Evolutionary conservation across 1,140 invertebrate genomes (phyloP).

Genomic region (Nephila pilipes): DNA sequence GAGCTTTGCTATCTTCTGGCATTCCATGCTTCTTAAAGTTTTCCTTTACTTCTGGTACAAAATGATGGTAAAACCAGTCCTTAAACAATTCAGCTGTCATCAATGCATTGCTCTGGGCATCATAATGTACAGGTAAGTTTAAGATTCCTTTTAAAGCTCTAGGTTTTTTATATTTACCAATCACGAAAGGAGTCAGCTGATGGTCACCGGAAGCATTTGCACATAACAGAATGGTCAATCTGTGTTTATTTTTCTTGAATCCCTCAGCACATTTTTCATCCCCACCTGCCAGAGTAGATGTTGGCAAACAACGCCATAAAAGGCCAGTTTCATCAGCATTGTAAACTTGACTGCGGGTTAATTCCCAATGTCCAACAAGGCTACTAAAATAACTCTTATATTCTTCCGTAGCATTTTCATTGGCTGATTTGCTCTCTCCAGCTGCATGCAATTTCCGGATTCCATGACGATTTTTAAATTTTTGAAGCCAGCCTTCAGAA

Average conservation of each 20-base stretch:
- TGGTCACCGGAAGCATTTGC: conserved; percentile 18
- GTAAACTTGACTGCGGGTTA: neutral
- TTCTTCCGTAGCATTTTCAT: too few relatives aligned
- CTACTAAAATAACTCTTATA: neutral
- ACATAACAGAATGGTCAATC: conserved; percentile 16
- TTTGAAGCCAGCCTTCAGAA: neutral
- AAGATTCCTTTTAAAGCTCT: conserved; percentile 28
- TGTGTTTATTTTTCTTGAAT: conserved; percentile 38
- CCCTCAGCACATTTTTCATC: neutral
- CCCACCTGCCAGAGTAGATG: neutral
- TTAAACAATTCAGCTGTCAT: neutral
- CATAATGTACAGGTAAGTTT: conserved; percentile 17
- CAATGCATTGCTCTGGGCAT: neutral
- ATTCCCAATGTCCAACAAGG: neutral
- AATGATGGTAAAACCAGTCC: neutral
- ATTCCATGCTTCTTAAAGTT: conserved; percentile 2
- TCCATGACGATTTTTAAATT: neutral
- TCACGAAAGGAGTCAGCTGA: neutral
- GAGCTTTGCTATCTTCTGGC: conserved; percentile 23
- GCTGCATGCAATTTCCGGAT: too few relatives aligned
- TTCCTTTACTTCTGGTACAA: neutral
- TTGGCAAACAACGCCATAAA: conserved; percentile 2
- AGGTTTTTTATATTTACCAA: conserved; percentile 36
- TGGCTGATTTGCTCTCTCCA: too few relatives aligned
- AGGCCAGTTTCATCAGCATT: conserved; percentile 45